Evolutionary conservation across 2,888 invertebrate species (phyloP), one percentile per base, ranked within the genome.

Genomic region (Physocephala rufipes): DNA sequence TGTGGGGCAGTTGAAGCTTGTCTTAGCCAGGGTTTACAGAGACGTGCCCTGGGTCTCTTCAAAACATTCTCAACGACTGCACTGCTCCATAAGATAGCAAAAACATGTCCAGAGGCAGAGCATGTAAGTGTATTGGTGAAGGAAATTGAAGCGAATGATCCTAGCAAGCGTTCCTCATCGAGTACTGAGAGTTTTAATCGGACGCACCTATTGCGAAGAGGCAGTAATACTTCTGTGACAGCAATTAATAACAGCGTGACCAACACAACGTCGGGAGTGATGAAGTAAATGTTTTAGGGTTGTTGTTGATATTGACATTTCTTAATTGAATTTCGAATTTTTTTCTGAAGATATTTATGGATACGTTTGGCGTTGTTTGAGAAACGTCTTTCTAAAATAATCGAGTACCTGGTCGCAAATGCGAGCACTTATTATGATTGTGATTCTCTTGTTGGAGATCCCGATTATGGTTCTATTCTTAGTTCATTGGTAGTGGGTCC

Each of bases 31-130:
- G 92, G 92, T 62, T 82, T 92, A 68, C 86, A 91, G 0, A 87
- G 92, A 2, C 86, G 92, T n/a, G 92, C 92, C 0, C 84, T 92
- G 36, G 97, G 97, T 0, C 89, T 97, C 53, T 97, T 97, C 87
- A 96, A 96, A 86, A 95, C 95, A 53, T 95, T 94, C 77, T 95
- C 95, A 26, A 96, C 96, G 0, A 96, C 96, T 21, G 96, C 95
- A 0, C 88, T 97, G 61, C 88, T 97, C 62, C 96, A 97, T 85
- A 96, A 97, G 87, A 92, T 96, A 77, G 95, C 94, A 71, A 97
- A 96, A 87, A 89, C 90, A 75, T 90, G 90, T 76, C 88, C 90
- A 0, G 92, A 92, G 82, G 96, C 96, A 7, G 91, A 92, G 49
- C 85, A 90, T 55, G 92, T 96, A 49, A 93, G 95, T 59, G 91